phyloP scores from a whole-genome alignment of 2,888 invertebrate genomes.

The Drepana falcataria region DNA sequence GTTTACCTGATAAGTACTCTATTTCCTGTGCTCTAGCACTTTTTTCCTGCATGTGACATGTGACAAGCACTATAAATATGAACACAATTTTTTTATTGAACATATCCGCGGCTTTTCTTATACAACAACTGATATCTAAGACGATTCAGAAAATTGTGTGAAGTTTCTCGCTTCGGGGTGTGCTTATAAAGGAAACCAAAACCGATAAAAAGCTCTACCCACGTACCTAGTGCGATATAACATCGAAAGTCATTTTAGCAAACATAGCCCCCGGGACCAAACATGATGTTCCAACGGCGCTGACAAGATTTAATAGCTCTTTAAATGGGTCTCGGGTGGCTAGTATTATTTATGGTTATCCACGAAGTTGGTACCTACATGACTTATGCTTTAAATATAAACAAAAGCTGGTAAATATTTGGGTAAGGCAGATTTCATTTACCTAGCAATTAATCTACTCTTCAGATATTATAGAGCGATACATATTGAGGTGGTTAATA shows the following conservation, averaged over 20 bases:
- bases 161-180: neutral
- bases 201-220: slow-evolving; percentile 2
- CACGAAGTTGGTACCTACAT: neutral
- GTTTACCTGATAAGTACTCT: slow-evolving; percentile 52
- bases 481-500: too few species aligned
- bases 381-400: too few species aligned
- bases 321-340: slow-evolving; percentile 18
- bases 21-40: slow-evolving; percentile 50
- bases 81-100: slow-evolving; percentile 20
- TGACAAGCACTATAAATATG: slow-evolving; percentile 31
- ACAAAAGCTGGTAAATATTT: too few species aligned
- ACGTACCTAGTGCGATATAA: slow-evolving; percentile 12
- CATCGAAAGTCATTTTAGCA: slow-evolving; percentile 46
- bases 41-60: slow-evolving; percentile 39
- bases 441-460: too few species aligned
- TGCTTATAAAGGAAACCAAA: slow-evolving; percentile 16
- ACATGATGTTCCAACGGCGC: slow-evolving; percentile 24
- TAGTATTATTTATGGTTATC: neutral
- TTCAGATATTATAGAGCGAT: too few species aligned
- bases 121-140: slow-evolving; percentile 6
- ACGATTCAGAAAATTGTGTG: slow-evolving; percentile 12
- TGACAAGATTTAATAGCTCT: slow-evolving; percentile 24
- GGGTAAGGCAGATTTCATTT: too few species aligned
- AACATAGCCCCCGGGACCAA: slow-evolving; percentile 23
- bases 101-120: slow-evolving; percentile 23